Conservation (phyloP, 1,140 invertebrate species). For the Lasioglossum albipes region DNA sequence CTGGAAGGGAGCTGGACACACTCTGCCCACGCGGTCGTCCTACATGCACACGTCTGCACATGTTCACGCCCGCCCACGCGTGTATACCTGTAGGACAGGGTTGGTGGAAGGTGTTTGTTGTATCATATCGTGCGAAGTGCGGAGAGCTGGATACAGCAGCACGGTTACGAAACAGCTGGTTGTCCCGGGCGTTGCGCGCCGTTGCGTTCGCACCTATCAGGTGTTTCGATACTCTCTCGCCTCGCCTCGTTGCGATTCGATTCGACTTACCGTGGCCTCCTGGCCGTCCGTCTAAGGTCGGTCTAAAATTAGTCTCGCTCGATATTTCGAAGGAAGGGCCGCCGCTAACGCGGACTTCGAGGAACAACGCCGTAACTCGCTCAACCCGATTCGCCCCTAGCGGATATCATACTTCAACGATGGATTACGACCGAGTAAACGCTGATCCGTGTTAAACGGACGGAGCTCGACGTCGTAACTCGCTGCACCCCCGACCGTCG, state of each 20-base stretch:
- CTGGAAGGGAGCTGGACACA: background rate
- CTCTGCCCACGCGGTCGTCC: slow-evolving; percentile 30
- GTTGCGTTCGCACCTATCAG: slow-evolving; percentile 40
- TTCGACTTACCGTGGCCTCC: slow-evolving; percentile 29
- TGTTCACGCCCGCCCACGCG: no score
- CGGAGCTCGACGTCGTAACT: no score
- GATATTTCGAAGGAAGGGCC: slow-evolving; percentile 46
- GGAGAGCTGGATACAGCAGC: no score
- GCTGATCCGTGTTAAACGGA: no score
- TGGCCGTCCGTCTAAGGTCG: slow-evolving; percentile 25
- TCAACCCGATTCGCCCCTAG: background rate
- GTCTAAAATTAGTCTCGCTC: slow-evolving; percentile 46
- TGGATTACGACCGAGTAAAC: no score
- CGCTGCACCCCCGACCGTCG: no score
- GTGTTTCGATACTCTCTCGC: slow-evolving; percentile 34
- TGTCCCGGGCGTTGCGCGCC: slow-evolving; percentile 33
- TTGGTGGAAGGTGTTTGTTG: no score
- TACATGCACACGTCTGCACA: slow-evolving; percentile 9
- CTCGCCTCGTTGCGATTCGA: background rate
- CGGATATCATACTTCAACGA: no score
- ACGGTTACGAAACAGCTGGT: slow-evolving; percentile 48
- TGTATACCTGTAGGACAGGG: no score
- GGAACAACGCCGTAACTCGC: background rate
- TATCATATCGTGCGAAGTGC: no score
- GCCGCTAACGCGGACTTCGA: background rate